phyloP scores from a whole-genome alignment of 2,888 invertebrate species.

The Dynastes grantii region DNA sequence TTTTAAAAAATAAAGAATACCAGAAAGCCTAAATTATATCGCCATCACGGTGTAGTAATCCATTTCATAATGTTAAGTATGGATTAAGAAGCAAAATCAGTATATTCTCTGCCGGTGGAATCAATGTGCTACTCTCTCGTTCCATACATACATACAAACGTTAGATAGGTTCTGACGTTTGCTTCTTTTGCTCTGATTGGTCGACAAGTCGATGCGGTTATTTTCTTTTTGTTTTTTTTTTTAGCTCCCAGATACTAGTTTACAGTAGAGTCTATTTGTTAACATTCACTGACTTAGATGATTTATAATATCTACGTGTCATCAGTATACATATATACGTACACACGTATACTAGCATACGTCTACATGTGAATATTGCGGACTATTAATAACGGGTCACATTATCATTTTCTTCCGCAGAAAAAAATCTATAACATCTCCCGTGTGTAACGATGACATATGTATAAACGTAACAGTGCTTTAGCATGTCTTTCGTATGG shows the following conservation, averaged over 20 bases:
- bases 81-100: no score
- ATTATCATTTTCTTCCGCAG: background rate
- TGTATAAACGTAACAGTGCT: background rate
- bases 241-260: constrained; percentile 5
- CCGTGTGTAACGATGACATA: background rate
- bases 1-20: no score
- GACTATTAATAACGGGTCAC: constrained; percentile 7
- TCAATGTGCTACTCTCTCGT: no score
- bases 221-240: background rate
- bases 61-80: no score
- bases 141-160: background rate
- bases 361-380: background rate
- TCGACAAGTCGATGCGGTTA: background rate
- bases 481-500: background rate
- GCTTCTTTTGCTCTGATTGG: background rate
- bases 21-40: no score
- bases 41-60: no score
- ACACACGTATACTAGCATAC: background rate
- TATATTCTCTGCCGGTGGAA: no score
- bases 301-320: constrained; percentile 37
- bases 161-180: background rate
- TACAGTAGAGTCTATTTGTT: constrained; percentile 30
- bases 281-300: constrained; percentile 17
- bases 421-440: constrained; percentile 11
- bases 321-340: constrained; percentile 17